Evolutionary conservation across 1,140 invertebrate genomes (phyloP), one percentile per base, ranked within the genome.

Genomic region (Drosophila malerkotliana): DNA sequence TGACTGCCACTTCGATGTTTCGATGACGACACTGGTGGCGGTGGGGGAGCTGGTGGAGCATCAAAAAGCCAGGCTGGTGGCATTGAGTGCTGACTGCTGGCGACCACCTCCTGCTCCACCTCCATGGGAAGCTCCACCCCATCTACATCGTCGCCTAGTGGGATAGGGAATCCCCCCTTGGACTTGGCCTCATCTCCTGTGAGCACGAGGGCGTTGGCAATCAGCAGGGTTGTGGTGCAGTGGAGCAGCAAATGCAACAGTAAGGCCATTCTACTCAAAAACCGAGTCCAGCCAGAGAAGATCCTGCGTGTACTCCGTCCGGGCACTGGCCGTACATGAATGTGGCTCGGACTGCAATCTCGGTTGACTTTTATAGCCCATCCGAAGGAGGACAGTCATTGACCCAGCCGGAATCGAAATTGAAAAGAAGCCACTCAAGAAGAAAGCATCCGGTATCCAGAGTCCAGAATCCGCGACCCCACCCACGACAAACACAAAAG

Each of bases 381-480:
- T 5, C 10, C 39, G 15, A 18, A 4, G 41, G 41, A 37, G 61
- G 62, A 63, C 66, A 87, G 82, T 76, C 82, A 79, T 66, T 74
- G 81, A 80, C 71, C 81, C 61, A 44, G n/a, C 9, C 37, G 62
- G 60, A 73, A 77, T 79, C 49, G 66, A 88, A 82, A 87, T 84
- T 84, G 80, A 84, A 76, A 79, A 79, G 83, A 87, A 87, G 83
- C 83, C 83, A 78, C 79, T 88, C 64, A 87, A 85, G 56, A 8
- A 52, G 55, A 37, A 68, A 67, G 32, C 58, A 48, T 30, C 41
- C 32, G 15, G 34, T 26, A 49, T 48, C 26, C 39, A 32, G n/a
- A 41, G 39, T 21, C 34, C 37, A 15, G 14, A 8, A 45, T 15
- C 12, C 39, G 37, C 28, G 59, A n/a, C 9, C 53, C 44, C 45